These are phyloP conservation scores for Pelagia noctiluca DNA, from an alignment of 30 jellyfish, hydroid and myxozoan species.

Conservation along the genomic window DNA sequence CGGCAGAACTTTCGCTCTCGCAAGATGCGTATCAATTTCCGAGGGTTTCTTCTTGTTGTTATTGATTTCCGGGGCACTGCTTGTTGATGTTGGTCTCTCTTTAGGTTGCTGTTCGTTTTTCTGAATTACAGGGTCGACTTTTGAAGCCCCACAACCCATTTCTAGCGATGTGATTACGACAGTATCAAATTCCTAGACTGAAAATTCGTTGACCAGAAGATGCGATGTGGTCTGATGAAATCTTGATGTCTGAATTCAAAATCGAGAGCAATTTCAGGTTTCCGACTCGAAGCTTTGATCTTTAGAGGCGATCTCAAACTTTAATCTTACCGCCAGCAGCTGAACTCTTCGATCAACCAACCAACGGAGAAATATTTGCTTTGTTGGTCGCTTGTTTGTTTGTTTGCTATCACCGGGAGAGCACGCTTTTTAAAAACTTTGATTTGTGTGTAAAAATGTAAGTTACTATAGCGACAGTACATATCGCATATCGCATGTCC, in stretches of 20 bases:
- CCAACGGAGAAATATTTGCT: too few relatives aligned
- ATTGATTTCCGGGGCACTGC: conserved; percentile 14
- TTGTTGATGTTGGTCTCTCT: conserved; percentile 10
- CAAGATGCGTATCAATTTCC: conserved; percentile 30
- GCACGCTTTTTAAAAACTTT: too few relatives aligned
- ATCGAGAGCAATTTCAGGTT: not conserved
- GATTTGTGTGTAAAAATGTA: too few relatives aligned
- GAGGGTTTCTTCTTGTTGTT: conserved; percentile 9
- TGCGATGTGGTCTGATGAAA: not conserved
- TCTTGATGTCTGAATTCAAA: not conserved
- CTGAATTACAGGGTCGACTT: conserved; percentile 49
- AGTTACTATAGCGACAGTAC: too few relatives aligned
- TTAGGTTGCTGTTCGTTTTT: conserved; percentile 10
- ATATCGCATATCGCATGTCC: too few relatives aligned
- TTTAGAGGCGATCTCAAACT: too few relatives aligned
- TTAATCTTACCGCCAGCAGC: too few relatives aligned
- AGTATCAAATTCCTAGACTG: not conserved
- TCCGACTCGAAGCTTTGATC: not conserved
- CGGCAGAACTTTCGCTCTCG: conserved; percentile 35
- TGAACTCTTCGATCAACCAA: too few relatives aligned
- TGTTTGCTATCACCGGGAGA: too few relatives aligned
- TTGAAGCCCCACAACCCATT: conserved; percentile 79
- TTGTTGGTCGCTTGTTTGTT: too few relatives aligned
- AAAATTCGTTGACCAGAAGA: not conserved
- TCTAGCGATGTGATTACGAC: not conserved